Evolutionary conservation across 2,113 vertebrate genomes (phyloP).

Genomic region (Phalacrocorax brasilianus): DNA sequence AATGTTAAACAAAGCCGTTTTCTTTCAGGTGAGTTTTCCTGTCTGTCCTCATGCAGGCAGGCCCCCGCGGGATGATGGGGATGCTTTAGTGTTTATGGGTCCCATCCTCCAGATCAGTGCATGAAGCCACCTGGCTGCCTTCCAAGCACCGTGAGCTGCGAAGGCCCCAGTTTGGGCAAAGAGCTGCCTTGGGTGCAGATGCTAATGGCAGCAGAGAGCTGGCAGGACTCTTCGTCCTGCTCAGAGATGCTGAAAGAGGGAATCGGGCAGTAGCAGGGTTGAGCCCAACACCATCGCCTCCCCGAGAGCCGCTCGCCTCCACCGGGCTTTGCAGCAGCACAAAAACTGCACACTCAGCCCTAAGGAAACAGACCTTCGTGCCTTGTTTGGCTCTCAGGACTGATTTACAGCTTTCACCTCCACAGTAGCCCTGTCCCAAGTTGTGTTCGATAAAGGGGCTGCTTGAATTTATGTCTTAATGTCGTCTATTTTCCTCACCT

Average conservation of each 20-base stretch:
- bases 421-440: background rate
- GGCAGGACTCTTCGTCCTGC: background rate
- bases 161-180: background rate
- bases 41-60: background rate
- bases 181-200: background rate
- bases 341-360: background rate
- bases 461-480: background rate
- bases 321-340: background rate
- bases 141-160: background rate
- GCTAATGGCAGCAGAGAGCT: background rate
- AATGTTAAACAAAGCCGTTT: background rate
- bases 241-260: background rate
- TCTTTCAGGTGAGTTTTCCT: background rate
- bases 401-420: background rate
- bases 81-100: accelerated
- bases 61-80: background rate
- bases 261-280: background rate
- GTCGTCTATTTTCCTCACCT: background rate
- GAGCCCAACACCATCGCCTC: background rate
- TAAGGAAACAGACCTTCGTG: background rate
- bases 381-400: background rate
- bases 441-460: background rate
- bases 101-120: background rate
- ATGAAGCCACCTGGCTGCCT: accelerated
- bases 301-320: background rate